A percentile compares a stretch with the other conserved stretches of the same genome.
Conservation (phyloP, 2,113 vertebrate species). For the Lonchura striata region DNA sequence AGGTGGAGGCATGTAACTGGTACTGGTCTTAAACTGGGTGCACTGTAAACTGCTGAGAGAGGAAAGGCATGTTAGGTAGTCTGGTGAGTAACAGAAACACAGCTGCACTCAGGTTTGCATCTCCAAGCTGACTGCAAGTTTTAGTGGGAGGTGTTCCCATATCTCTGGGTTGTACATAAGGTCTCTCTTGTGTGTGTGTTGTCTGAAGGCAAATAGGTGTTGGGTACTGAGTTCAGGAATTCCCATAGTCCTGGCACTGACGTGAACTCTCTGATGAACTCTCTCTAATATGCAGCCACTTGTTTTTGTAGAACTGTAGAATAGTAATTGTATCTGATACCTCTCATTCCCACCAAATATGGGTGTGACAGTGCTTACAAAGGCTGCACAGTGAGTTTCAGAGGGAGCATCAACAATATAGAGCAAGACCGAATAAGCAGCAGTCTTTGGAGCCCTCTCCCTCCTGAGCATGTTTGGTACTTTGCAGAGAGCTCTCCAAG, state of each 20-base stretch:
- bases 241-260: rapidly evolving
- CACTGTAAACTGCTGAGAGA: neutral
- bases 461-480: neutral
- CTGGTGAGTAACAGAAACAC: neutral
- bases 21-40: neutral
- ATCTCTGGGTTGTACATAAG: rapidly evolving
- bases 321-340: neutral
- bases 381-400: neutral
- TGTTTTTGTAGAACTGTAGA: neutral
- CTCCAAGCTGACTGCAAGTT: neutral
- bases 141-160: neutral
- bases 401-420: neutral
- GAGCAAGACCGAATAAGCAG: neutral
- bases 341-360: rapidly evolving
- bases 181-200: neutral
- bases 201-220: neutral
- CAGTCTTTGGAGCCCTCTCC: neutral
- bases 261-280: neutral
- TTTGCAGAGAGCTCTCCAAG: neutral
- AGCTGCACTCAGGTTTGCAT: neutral
- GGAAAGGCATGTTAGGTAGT: neutral
- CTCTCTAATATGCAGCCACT: neutral
- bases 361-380: neutral
- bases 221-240: neutral
- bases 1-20: neutral